Evolutionary conservation across 2,113 vertebrate species (phyloP).

Genomic region (Callorhinus ursinus): DNA sequence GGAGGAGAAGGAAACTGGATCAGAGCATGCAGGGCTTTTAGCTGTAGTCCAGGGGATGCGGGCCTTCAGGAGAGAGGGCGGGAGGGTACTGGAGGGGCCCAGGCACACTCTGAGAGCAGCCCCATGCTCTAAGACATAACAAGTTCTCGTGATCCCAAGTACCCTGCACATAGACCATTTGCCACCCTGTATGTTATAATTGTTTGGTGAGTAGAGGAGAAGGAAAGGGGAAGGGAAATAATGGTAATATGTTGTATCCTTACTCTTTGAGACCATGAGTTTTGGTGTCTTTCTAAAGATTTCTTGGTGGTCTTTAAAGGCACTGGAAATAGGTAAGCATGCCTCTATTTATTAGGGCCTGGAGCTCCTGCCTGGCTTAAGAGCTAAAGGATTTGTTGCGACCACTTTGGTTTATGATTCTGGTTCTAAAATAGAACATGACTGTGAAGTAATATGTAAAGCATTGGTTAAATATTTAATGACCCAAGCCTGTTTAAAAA

Average conservation of each 20-base stretch:
- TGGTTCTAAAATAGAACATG: not conserved
- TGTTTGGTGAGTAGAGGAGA: not conserved
- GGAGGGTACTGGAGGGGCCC: not conserved
- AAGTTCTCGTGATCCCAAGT: not conserved
- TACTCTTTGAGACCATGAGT: not conserved
- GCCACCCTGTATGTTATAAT: not conserved
- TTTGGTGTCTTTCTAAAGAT: not conserved
- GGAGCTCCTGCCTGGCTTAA: not conserved
- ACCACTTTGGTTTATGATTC: not conserved
- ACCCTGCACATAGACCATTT: too few species aligned
- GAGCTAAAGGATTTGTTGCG: not conserved
- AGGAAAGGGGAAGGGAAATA: not conserved
- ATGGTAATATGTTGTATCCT: not conserved
- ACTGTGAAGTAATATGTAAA: not conserved
- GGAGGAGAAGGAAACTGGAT: not conserved
- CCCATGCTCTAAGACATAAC: accelerated
- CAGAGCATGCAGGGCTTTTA: not conserved
- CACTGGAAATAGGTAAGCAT: not conserved
- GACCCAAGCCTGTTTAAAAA: not conserved
- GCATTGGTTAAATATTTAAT: not conserved
- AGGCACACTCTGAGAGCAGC: not conserved
- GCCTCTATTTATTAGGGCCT: not conserved
- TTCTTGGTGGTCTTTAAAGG: not conserved
- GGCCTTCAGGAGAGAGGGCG: not conserved
- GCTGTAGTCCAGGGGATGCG: not conserved